phyloP scores from a whole-genome alignment of 2,888 invertebrate genomes.

The Thecocarcelia acutangulata region DNA sequence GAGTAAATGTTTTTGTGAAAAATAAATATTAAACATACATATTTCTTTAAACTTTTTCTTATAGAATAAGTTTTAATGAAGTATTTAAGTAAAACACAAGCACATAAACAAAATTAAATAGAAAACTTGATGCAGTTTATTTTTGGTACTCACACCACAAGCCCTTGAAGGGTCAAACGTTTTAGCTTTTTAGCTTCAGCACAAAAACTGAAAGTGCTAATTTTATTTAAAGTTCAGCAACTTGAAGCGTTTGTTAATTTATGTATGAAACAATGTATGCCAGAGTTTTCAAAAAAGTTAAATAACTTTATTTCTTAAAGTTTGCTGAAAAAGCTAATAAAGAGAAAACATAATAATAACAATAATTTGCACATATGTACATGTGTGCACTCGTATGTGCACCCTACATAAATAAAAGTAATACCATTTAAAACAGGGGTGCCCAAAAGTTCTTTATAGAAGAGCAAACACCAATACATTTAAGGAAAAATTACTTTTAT shows the following conservation, averaged over 20 bases:
- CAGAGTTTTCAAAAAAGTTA: slow-evolving; percentile 6
- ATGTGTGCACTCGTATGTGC: too few relatives aligned
- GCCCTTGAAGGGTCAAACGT: slow-evolving; percentile 29
- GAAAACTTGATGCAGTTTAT: slow-evolving; percentile 12
- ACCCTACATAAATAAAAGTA: too few relatives aligned
- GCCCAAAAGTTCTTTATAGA: too few relatives aligned
- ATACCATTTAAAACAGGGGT: too few relatives aligned
- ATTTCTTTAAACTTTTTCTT: slow-evolving; percentile 53
- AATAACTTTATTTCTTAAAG: slow-evolving; percentile 33
- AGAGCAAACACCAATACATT: too few relatives aligned
- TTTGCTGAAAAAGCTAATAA: not conserved
- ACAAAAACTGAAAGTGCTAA: slow-evolving; percentile 47
- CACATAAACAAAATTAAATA: slow-evolving; percentile 9
- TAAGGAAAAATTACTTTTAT: too few relatives aligned
- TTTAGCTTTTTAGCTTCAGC: slow-evolving; percentile 27
- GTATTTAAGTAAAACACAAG: slow-evolving; percentile 5
- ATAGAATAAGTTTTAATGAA: not conserved
- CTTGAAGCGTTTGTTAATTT: not conserved
- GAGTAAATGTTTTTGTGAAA: too few relatives aligned
- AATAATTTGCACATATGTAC: too few relatives aligned
- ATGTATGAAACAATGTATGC: not conserved
- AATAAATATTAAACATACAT: slow-evolving; percentile 9
- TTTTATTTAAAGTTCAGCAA: slow-evolving; percentile 34
- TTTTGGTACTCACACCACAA: slow-evolving; percentile 8
- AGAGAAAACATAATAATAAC: not conserved